A percentile compares a stretch with the other conserved stretches of the same genome.
These are phyloP conservation scores for Cyrtonyx montezumae DNA, from an alignment of 2,113 vertebrate genomes.

Conservation along the genomic window DNA sequence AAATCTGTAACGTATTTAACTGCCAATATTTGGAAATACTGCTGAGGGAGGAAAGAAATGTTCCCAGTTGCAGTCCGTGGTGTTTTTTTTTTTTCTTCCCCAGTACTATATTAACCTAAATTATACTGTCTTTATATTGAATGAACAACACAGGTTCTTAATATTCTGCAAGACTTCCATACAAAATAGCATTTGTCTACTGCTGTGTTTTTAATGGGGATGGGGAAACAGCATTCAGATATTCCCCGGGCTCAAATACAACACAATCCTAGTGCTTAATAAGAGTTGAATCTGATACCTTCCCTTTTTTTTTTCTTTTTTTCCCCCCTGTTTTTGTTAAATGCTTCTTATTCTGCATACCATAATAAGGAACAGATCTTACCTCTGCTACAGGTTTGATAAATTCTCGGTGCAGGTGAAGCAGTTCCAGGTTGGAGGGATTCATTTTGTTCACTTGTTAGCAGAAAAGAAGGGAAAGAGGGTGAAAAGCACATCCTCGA, in stretches of 20 bases:
- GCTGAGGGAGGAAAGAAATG: conserved; percentile 29
- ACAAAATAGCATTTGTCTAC: conserved; percentile 59
- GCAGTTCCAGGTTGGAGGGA: conserved; percentile 78
- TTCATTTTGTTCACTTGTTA: conserved; percentile 83
- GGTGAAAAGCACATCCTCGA: conserved; percentile 74
- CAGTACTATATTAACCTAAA: conserved; percentile 44
- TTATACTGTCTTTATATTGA: conserved; percentile 22
- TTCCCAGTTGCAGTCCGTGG: background rate
- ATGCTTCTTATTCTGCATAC: conserved; percentile 60
- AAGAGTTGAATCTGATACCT: conserved; percentile 37
- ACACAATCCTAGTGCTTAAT: conserved; percentile 45
- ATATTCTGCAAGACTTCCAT: conserved; percentile 46
- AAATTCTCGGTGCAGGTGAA: conserved; percentile 80
- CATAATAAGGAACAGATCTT: conserved; percentile 81
- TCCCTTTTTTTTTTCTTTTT: conserved; percentile 37
- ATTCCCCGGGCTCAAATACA: conserved; percentile 36
- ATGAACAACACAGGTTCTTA: conserved; percentile 47
- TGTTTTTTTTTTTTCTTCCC: background rate
- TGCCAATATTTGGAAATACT: conserved; percentile 51
- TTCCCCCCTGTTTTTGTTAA: conserved; percentile 30
- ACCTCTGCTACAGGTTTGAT: conserved; percentile 80
- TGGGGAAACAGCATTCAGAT: conserved; percentile 17
- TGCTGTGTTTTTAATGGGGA: conserved; percentile 33
- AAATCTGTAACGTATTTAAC: conserved; percentile 15
- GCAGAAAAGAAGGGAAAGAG: conserved; percentile 78